A percentile compares a stretch with the other conserved stretches of the same genome.
Conservation (phyloP, 2,797 vertebrate species). For the Gymnoscopelus microlampas region DNA sequence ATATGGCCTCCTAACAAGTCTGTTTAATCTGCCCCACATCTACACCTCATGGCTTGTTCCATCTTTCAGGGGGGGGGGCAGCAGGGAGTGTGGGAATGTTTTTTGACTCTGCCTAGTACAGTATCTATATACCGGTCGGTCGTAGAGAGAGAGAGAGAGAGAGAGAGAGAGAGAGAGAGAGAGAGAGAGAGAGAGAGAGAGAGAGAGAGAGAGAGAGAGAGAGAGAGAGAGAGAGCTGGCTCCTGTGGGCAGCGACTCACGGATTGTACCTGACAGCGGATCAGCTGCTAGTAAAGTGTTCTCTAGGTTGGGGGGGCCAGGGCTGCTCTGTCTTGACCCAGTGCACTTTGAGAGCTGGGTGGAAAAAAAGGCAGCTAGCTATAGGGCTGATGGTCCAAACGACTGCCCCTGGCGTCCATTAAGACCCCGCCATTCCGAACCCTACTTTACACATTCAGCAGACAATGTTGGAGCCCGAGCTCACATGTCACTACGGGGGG, state of each 20-base stretch:
- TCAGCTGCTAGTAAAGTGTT: constrained; percentile 66
- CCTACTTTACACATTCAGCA: constrained; percentile 56
- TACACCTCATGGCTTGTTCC: constrained; percentile 44
- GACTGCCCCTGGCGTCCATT: constrained; percentile 63
- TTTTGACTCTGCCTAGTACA: constrained; percentile 57
- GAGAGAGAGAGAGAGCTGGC: constrained; percentile 57
- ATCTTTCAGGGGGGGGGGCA: constrained; percentile 53
- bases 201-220: constrained; percentile 63
- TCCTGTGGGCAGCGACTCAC: constrained; percentile 60
- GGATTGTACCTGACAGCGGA: constrained; percentile 75
- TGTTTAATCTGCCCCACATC: constrained; percentile 68
- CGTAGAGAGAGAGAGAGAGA: constrained; percentile 55
- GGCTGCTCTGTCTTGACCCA: constrained; percentile 61
- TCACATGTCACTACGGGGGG: constrained; percentile 41
- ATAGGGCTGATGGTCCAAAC: constrained; percentile 64
- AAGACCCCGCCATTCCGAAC: constrained; percentile 47
- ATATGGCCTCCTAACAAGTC: constrained; percentile 61
- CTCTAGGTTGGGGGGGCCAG: constrained; percentile 59
- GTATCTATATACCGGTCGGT: constrained; percentile 72
- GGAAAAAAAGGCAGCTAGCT: constrained; percentile 44
- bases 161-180: constrained; percentile 64
- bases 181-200: constrained; percentile 64
- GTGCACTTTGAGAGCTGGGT: constrained; percentile 57
- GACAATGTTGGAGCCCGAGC: constrained; percentile 27
- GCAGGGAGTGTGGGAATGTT: constrained; percentile 76